Conservation (phyloP, 2,797 vertebrate species). For the Neosalanx taihuensis region DNA sequence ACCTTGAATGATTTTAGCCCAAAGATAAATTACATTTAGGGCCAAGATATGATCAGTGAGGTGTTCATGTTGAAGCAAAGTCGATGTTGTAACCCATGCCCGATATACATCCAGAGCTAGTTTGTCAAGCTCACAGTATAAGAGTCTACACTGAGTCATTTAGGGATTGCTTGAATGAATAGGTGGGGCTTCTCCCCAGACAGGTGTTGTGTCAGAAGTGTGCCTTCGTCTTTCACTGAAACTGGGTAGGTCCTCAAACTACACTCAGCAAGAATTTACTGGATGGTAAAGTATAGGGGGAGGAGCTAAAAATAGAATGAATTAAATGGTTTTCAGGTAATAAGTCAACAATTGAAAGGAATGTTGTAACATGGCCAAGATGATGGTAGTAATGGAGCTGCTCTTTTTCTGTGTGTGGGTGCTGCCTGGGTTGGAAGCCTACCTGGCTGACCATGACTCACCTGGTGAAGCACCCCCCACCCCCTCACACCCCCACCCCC, state of each 20-base stretch:
- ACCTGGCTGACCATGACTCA: conserved; percentile 58
- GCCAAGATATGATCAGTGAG: conserved; percentile 71
- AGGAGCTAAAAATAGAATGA: not conserved
- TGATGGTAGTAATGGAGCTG: not conserved
- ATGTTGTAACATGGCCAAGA: not conserved
- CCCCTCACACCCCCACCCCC: conserved; percentile 25
- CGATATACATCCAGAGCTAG: conserved; percentile 30
- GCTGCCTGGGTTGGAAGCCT: conserved; percentile 43
- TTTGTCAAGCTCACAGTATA: not conserved
- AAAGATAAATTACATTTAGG: conserved; percentile 60
- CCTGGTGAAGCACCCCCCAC: conserved; percentile 44
- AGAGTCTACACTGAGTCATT: conserved; percentile 28
- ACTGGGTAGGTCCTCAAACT: not conserved
- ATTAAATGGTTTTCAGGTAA: not conserved
- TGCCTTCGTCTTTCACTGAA: not conserved
- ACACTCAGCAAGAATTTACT: not conserved
- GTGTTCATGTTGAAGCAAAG: conserved; percentile 66
- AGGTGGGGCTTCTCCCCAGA: not conserved
- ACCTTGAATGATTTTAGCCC: conserved; percentile 47
- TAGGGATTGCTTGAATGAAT: conserved; percentile 24
- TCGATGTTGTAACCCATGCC: conserved; percentile 44
- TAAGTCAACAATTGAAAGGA: conserved; percentile 1
- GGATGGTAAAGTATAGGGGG: too few species aligned
- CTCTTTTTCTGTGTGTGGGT: conserved; percentile 33
- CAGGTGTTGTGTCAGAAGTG: not conserved